Conservation (phyloP, 2,888 invertebrate species). For the Liopterus haemorrhoidalis region DNA sequence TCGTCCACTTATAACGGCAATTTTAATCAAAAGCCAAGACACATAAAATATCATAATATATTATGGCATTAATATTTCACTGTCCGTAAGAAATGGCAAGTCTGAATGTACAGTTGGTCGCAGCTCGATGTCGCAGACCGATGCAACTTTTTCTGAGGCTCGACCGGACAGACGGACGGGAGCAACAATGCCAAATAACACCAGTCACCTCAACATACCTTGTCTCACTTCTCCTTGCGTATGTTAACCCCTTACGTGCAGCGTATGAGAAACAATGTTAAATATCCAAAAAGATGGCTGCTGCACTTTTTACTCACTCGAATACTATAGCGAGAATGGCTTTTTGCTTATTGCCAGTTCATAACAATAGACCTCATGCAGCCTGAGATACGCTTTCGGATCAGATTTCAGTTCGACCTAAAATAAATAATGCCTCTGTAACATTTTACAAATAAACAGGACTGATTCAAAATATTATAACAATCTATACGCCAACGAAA, state of each 20-base stretch:
- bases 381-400: no score
- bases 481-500: no score
- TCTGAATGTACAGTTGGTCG: neutral
- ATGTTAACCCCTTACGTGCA: conserved; percentile 20
- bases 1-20: conserved; percentile 22
- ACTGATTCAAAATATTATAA: no score
- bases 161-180: neutral
- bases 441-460: no score
- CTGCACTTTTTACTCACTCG: conserved; percentile 8
- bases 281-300: conserved; percentile 14
- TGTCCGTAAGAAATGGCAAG: conserved; percentile 14
- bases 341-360: no score
- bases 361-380: no score
- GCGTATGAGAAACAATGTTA: conserved; percentile 18
- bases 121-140: neutral
- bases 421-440: no score
- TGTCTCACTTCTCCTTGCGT: conserved; percentile 19
- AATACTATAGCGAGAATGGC: no score
- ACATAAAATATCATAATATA: conserved; percentile 24
- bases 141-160: conserved; percentile 20
- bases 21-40: conserved; percentile 23
- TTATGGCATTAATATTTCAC: conserved; percentile 22
- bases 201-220: conserved; percentile 16
- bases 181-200: conserved; percentile 17
- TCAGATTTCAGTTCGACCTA: no score